Conservation (phyloP, 2,888 invertebrate species). For the Stegophylla sp. region DNA sequence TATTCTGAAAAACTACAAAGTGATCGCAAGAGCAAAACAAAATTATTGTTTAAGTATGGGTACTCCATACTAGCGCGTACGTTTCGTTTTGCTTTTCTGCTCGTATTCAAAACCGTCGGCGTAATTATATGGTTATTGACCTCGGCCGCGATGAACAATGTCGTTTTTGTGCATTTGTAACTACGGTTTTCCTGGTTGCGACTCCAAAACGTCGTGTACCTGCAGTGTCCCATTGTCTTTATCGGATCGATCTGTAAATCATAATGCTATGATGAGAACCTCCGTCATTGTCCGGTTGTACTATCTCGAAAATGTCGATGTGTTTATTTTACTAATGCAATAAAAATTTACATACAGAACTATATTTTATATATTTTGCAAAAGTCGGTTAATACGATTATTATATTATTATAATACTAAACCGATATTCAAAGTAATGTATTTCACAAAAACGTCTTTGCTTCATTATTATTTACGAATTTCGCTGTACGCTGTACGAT, state of each 20-base stretch:
- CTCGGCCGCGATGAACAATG: constrained; percentile 25
- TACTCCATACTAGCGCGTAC: neutral
- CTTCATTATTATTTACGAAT: too few species aligned
- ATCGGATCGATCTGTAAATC: neutral
- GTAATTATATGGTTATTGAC: constrained; percentile 44
- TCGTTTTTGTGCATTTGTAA: constrained; percentile 14
- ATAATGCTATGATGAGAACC: neutral
- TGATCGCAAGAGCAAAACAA: too few species aligned
- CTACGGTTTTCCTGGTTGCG: constrained; percentile 16
- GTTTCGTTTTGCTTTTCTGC: neutral
- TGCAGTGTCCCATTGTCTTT: neutral
- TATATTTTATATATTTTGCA: too few species aligned
- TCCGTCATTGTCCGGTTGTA: constrained; percentile 10
- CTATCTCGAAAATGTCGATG: too few species aligned
- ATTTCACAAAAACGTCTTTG: neutral
- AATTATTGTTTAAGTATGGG: neutral
- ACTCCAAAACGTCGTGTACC: constrained; percentile 15
- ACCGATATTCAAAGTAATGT: neutral
- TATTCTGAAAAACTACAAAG: too few species aligned
- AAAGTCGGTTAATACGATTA: neutral
- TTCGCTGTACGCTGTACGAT: too few species aligned
- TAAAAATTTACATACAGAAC: too few species aligned
- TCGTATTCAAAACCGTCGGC: constrained; percentile 25
- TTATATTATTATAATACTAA: too few species aligned
- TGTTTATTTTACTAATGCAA: neutral